These are phyloP conservation scores for Drosophila aldrichi DNA, from an alignment of 2,888 invertebrate species.

Conservation along the genomic window DNA sequence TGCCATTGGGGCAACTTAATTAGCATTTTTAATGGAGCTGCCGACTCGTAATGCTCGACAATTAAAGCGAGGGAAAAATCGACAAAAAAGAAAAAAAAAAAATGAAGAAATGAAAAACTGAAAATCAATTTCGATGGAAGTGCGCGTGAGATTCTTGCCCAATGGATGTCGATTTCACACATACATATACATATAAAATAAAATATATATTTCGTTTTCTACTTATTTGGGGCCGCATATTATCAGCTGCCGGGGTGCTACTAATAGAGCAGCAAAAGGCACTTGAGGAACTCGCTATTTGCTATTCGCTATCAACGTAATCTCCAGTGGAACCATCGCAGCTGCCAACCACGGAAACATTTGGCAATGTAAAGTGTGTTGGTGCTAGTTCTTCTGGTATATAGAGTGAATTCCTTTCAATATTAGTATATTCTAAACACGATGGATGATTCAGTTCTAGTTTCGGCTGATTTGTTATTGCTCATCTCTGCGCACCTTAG, in stretches of 20 bases:
- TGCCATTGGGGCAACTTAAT: slow-evolving; percentile 78
- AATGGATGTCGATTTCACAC: slow-evolving; percentile 24
- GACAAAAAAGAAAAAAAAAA: slow-evolving; percentile 2
- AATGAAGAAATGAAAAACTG: slow-evolving; percentile 5
- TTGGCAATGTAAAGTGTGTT: slow-evolving; percentile 54
- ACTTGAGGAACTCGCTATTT: slow-evolving; percentile 51
- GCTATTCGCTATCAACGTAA: slow-evolving; percentile 24
- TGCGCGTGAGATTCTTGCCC: slow-evolving; percentile 56
- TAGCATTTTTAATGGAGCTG: slow-evolving; percentile 81
- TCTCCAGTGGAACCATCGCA: slow-evolving; percentile 29
- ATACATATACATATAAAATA: background rate
- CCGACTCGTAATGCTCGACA: slow-evolving; percentile 75
- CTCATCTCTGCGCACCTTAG: slow-evolving; percentile 30
- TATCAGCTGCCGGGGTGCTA: slow-evolving; percentile 76
- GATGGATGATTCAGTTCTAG: slow-evolving; percentile 52
- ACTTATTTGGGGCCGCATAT: slow-evolving; percentile 12
- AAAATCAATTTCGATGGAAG: slow-evolving; percentile 48
- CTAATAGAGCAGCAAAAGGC: slow-evolving; percentile 58
- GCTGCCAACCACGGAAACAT: slow-evolving; percentile 15
- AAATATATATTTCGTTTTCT: background rate
- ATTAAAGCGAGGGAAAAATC: slow-evolving; percentile 56
- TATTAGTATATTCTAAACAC: slow-evolving; percentile 40
- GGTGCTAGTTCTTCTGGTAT: background rate
- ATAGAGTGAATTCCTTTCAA: slow-evolving; percentile 24
- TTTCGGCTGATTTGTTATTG: slow-evolving; percentile 3